Evolutionary conservation across 2,797 vertebrate genomes (phyloP), one percentile per base, ranked within the genome.

Genomic region (Argyrosomus regius): DNA sequence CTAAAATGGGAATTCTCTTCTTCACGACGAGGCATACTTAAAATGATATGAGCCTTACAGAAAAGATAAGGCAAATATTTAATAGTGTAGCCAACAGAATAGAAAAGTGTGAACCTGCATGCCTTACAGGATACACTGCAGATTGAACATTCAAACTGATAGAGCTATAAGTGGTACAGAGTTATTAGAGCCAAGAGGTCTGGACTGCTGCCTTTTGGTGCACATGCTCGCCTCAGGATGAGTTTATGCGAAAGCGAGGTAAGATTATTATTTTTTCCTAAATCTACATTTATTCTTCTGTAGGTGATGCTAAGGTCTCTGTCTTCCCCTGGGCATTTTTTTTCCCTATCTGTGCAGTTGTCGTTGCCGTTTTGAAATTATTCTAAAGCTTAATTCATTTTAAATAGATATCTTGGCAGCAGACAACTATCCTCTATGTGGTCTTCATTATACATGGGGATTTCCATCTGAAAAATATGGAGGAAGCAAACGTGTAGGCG

Each of bases 371-470:
- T 84, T 85, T 77, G 60, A 72, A 88, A 88, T 82, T 67, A 85
- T 56, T 87, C 67, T 28, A 57, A 81, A 74, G 67, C 59, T 83
- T 84, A 74, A 95, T 81, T 96, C 95, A 95, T 96, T 96, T 89
- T 90, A 76, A 64, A 95, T 28, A 94, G 92, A 90, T 95, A 77
- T 95, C 95, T 96, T 97, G 96, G 78, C 89, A 91, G 71, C 52
- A 94, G 94, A 87, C 93, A 95, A 79, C 93, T 95, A 79, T 95
- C 95, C 61, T 95, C 95, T 82, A 95, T 96, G 89, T 97, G 95
- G 85, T 96, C 94, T 85, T 96, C 95, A 92, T 96, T 97, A 88
- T 96, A 93, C 81, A 96, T 88, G 20, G 96, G 96, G 84, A 96
- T 96, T 93, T 93, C 89, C 89, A 96, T 96, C 94, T 94, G 90